Conservation (phyloP, 1,140 invertebrate genomes). For the Paracyclopina nana region DNA sequence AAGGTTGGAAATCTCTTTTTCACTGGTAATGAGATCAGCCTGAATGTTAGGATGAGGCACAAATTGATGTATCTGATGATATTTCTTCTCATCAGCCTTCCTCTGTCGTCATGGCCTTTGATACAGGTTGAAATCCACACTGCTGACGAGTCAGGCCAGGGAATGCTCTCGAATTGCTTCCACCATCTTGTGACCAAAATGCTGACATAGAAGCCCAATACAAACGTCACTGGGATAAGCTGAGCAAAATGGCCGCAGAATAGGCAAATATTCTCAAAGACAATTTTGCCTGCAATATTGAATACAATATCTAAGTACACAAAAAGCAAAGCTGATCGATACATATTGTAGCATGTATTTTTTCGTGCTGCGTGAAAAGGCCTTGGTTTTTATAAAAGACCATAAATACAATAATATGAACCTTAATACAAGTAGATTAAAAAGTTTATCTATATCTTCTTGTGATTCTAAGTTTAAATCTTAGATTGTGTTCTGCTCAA, state of each 20-base stretch:
- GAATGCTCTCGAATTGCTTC: background rate
- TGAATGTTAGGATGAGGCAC: conserved; percentile 25
- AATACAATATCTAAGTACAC: too few species aligned
- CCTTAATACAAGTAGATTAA: too few species aligned
- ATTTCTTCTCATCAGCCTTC: conserved; percentile 30
- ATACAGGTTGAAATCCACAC: background rate
- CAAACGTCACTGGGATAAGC: background rate
- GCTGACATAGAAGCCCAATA: conserved; percentile 1
- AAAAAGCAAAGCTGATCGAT: too few species aligned
- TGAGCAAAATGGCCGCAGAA: background rate
- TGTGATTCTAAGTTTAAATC: too few species aligned
- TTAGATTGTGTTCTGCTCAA: too few species aligned
- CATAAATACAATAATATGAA: too few species aligned
- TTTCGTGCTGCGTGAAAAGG: too few species aligned
- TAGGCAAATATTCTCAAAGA: background rate
- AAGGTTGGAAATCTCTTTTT: conserved; percentile 35
- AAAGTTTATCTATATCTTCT: too few species aligned
- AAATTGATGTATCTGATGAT: conserved; percentile 36
- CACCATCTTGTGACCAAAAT: background rate
- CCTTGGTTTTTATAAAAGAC: too few species aligned
- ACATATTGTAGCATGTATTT: too few species aligned
- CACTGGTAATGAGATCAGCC: conserved; percentile 29
- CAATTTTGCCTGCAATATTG: background rate
- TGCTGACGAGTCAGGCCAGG: background rate
- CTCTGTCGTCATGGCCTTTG: conserved; percentile 25